Base-by-base conservation (phyloP, 2,888 invertebrate species). In the Sicus ferrugineus region DNA sequence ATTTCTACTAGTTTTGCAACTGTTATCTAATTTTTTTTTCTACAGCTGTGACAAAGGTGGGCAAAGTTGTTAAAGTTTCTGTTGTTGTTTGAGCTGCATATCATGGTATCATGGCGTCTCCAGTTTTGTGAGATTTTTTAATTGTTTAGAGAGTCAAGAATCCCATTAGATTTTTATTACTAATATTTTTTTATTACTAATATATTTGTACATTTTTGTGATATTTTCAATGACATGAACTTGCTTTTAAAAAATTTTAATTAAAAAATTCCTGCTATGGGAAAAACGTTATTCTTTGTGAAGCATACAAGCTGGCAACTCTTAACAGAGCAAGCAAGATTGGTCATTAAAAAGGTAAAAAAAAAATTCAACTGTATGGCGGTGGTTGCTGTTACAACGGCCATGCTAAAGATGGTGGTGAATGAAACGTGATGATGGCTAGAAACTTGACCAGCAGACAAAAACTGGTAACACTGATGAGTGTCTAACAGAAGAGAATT, bases 391-490 rank as follows among this genome's bases (percentile, higher is more conserved):
- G n/a, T 42, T 3, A n/a, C 3, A n/a, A 42, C 5, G 9, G 42
- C 1, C 4, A 16, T 4, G 16, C 1, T 1, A n/a, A 42, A n/a
- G 42, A 42, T 42, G 42, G n/a, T 42, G 42, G n/a, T 42, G 42
- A n/a, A 42, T 42, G 42, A 42, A 34, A 34, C 1, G 14, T 34
- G 9, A 34, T 3, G 3, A 34, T 7, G n/a, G 38, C 34, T 21
- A 59, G n/a, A n/a, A n/a, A n/a, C n/a, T 62, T 62, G 46, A 63
- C 30, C 63, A 63, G 63, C 63, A 52, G 16, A 38, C 30, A 65
- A 65, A 61, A 54, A 61, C 38, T 14, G 34, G 52, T 26, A 63
- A 46, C 63, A 59, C n/a, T 28, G 59, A 14, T 26, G 30, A 19
- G 30, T 21, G 28, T 0, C n/a, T 11, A 50, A 28, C 26, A 50